Evolutionary conservation across 2,113 vertebrate species (phyloP), one percentile per base, ranked within the genome.

Genomic region (Dipodomys spectabilis): DNA sequence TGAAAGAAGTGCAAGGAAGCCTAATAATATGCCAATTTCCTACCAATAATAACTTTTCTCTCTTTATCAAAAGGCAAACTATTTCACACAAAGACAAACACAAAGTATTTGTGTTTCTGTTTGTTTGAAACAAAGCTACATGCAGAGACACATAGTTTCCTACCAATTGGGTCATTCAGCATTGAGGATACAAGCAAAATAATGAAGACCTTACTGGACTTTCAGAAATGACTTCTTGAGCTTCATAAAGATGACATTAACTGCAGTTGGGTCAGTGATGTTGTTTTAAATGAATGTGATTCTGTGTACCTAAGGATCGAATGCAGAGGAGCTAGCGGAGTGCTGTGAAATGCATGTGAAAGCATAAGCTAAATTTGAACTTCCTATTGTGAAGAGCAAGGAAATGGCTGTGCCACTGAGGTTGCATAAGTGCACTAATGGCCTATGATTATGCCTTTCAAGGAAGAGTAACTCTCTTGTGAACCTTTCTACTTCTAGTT

Each of bases 401-500:
- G 78, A 88, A 90, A 88, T 90, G 69, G 7, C n/a, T 81, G 45
- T 75, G 53, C 20, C 27, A 67, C 6, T 20, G 69, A 83, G 8
- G 74, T 88, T 86, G 62, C 30, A 65, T 88, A 71, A 92, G 82
- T 85, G 25, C 25, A 35, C 79, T 44, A 68, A 85, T 53, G 25
- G 23, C 5, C 62, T 77, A 20, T 78, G 27, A 27, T 78, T 80
- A 83, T 80, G 15, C 68, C 57, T 87, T 90, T 68, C 69, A 72
- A 67, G 7, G 60, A 82, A 92, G 49, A 88, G 11, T 67, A 84
- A 72, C 62, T 80, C 25, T 69, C 72, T 81, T 69, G 8, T 91
- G 71, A 82, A 92, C 28, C 57, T 60, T 69, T 81, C 62, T 92
- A n/a, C n/a, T 81, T 90, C 49, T 35, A 74, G 18, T 79, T 96